Base-by-base conservation (phyloP, 2,113 vertebrate species). In the Rhodinocichla rosea region DNA sequence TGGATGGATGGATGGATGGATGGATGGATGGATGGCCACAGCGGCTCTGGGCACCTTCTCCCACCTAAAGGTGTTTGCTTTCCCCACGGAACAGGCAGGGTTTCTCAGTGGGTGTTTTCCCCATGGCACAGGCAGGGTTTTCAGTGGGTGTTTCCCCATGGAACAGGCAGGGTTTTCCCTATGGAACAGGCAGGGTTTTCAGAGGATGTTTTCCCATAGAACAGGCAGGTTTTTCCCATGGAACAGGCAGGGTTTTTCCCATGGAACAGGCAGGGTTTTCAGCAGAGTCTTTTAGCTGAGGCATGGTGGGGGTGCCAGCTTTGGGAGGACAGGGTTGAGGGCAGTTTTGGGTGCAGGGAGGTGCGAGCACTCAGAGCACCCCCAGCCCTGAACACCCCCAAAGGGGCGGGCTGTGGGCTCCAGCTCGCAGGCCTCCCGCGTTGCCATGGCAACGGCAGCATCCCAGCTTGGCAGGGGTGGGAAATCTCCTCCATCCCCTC, bases 391-490 rank as follows among this genome's bases (percentile, higher is more conserved):
- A 49, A 35, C 62, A 5, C 35, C 40, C 62, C 40, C 10, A 2
- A 6, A 56, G 3, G 2, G 11, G 8, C 47, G 60, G 40, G 70
- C 37, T 73, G 33, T 1, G 2, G 62, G 86, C 67, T 90, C 27
- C 1, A 0, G 69, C 91, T 81, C 9, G 3, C 62, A 68, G 78
- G 75, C 63, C 82, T 94, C 95, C 35, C 2, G 1, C 0, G 71
- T 97, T 94, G 79, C 68, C 92, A 94, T 86, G 95, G 32, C 90
- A 86, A 96, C 92, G 1, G 85, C 79, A 83, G 91, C 93, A 96
- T 95, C 95, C 95, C 90, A 37, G 92, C 88, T n/a, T 45, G 9
- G 78, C 45, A 56, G 71, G 84, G 90, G 63, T 62, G 5, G 69
- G 57, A 75, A 56, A 57, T 47, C 73, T 94, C 76, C 77, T 94